A percentile compares a stretch with the other conserved stretches of the same genome.
Conservation (phyloP, 1,140 invertebrate genomes). For the Zaprionus ornatus region DNA sequence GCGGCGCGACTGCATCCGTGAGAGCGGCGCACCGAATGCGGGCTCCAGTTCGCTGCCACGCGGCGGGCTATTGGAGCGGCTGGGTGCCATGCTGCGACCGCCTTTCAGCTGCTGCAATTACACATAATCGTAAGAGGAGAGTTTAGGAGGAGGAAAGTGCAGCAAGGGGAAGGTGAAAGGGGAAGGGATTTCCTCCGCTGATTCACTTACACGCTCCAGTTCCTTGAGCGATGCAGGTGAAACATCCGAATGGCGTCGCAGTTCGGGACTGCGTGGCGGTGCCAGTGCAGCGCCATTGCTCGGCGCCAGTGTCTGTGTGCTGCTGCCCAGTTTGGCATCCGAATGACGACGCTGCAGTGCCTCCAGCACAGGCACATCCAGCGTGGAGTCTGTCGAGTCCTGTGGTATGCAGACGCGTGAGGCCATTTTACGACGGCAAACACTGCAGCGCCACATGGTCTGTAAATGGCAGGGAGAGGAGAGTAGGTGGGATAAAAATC, state of each 20-base stretch:
- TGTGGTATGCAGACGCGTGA: slow-evolving; percentile 88
- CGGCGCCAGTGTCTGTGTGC: slow-evolving; percentile 83
- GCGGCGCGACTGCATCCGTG: slow-evolving; percentile 85
- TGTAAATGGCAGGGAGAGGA: slow-evolving; percentile 65
- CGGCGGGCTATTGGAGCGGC: slow-evolving; percentile 84
- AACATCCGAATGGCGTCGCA: slow-evolving; percentile 91
- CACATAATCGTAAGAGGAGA: slow-evolving; percentile 23
- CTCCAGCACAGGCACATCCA: slow-evolving; percentile 91
- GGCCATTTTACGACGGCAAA: slow-evolving; percentile 91
- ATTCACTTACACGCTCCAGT: slow-evolving; percentile 90
- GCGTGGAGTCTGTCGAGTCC: slow-evolving; percentile 91
- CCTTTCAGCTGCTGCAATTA: slow-evolving; percentile 78
- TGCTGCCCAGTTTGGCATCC: slow-evolving; percentile 89
- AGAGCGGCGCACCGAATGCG: slow-evolving; percentile 73
- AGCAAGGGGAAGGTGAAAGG: neutral
- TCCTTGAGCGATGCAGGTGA: slow-evolving; percentile 93
- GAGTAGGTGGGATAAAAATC: slow-evolving; percentile 34
- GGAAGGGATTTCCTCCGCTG: neutral
- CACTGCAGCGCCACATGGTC: slow-evolving; percentile 91
- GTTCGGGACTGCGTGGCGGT: slow-evolving; percentile 90
- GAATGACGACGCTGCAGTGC: slow-evolving; percentile 90
- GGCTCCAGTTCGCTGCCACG: slow-evolving; percentile 72
- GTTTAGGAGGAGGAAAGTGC: neutral
- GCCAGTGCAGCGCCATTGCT: slow-evolving; percentile 86
- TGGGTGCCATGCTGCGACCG: slow-evolving; percentile 84